phyloP scores from a whole-genome alignment of 2,888 invertebrate species.

The Xestia xanthographa region DNA sequence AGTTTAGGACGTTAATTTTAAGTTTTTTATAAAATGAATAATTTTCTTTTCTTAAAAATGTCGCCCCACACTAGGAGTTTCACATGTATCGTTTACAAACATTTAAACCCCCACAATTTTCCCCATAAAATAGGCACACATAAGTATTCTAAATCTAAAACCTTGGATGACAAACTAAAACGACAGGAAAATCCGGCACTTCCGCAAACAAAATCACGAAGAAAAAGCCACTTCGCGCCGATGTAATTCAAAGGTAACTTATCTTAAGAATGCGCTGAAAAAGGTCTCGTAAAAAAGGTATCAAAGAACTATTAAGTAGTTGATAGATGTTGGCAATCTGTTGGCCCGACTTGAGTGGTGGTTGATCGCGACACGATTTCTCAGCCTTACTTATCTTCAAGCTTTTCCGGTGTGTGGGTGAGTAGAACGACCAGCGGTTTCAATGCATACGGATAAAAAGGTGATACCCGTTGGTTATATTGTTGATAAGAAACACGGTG shows the following conservation, averaged over 20 bases:
- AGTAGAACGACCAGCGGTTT: slow-evolving; percentile 15
- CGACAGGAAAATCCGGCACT: slow-evolving; percentile 10
- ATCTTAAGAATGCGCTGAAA: slow-evolving; percentile 51
- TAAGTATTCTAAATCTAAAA: not conserved
- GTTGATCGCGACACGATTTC: slow-evolving; percentile 54
- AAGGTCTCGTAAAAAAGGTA: slow-evolving; percentile 54
- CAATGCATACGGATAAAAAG: not conserved
- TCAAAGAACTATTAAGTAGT: slow-evolving; percentile 49
- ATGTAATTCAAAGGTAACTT: slow-evolving; percentile 50
- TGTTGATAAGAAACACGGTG: not conserved
- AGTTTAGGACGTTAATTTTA: not conserved
- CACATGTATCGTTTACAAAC: too few relatives aligned
- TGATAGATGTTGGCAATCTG: slow-evolving; percentile 61
- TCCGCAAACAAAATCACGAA: slow-evolving; percentile 23
- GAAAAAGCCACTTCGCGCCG: slow-evolving; percentile 35
- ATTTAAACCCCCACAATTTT: too few relatives aligned
- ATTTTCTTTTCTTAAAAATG: not conserved
- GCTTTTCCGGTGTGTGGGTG: slow-evolving; percentile 26
- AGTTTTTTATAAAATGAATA: not conserved
- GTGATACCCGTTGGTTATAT: slow-evolving; percentile 18
- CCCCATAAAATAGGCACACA: too few relatives aligned
- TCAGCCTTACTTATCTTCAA: slow-evolving; percentile 53
- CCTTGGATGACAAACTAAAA: slow-evolving; percentile 16
- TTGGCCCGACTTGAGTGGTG: slow-evolving; percentile 48
- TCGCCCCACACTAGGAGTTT: too few relatives aligned